Conservation (phyloP, 2,888 invertebrate species). For the Nasonovia ribisnigri region DNA sequence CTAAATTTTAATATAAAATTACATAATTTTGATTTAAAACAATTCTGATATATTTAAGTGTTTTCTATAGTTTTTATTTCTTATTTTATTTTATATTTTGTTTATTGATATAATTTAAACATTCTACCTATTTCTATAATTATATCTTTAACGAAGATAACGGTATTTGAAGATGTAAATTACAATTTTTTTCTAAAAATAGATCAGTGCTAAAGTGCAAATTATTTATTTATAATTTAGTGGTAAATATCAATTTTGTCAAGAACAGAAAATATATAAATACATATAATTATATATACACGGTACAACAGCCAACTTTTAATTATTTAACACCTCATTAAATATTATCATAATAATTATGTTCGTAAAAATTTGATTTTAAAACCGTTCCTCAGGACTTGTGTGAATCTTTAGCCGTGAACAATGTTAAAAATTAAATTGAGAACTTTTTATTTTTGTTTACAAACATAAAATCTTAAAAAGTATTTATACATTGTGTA, state of each 20-base stretch:
- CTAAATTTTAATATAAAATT: background rate
- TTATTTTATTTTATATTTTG: background rate
- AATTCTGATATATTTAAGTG: background rate
- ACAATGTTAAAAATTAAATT: background rate
- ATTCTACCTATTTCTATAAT: conserved; percentile 28
- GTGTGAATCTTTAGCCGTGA: background rate
- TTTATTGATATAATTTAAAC: background rate
- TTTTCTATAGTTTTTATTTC: background rate
- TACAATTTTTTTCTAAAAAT: conserved; percentile 33
- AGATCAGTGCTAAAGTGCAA: background rate
- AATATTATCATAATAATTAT: conserved; percentile 41
- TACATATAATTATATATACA: conserved; percentile 6
- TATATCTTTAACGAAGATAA: background rate
- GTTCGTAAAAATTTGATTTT: background rate
- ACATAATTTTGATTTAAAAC: background rate
- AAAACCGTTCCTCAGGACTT: background rate
- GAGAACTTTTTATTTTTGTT: conserved; percentile 19
- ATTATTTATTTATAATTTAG: conserved; percentile 6
- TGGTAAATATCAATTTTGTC: conserved; percentile 14
- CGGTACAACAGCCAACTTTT: conserved; percentile 28
- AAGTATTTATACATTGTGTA: conserved; percentile 41
- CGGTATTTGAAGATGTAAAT: background rate
- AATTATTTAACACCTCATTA: conserved; percentile 29
- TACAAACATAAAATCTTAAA: conserved; percentile 25
- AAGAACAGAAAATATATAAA: background rate